A percentile compares a stretch with the other conserved stretches of the same genome.
phyloP scores from a whole-genome alignment of 2,113 vertebrate species.

The Ameiurus melas region DNA sequence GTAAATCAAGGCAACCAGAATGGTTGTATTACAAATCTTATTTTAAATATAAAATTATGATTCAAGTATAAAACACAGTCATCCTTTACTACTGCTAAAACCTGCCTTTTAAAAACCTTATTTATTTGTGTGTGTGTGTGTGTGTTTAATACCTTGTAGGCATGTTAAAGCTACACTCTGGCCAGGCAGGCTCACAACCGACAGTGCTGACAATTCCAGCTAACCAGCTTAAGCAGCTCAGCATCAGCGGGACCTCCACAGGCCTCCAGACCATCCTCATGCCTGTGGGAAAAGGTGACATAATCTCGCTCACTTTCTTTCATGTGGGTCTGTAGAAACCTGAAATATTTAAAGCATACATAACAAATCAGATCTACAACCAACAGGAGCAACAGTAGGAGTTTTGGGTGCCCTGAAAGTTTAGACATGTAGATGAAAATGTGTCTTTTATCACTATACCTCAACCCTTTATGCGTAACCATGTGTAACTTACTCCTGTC shows the following conservation, averaged over 20 bases:
- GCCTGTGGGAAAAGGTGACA: slow-evolving; percentile 88
- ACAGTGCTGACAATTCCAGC: slow-evolving; percentile 89
- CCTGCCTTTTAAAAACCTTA: not conserved
- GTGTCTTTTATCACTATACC: not conserved
- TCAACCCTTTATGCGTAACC: not conserved
- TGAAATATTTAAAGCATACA: not conserved
- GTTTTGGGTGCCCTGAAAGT: not conserved
- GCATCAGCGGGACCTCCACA: slow-evolving; percentile 76
- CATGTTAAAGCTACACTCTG: slow-evolving; percentile 91
- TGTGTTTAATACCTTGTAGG: slow-evolving; percentile 68
- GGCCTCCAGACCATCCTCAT: slow-evolving; percentile 90
- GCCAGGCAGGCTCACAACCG: slow-evolving; percentile 85
- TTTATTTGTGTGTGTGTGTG: not conserved
- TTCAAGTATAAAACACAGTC: not conserved
- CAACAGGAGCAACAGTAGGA: not conserved
- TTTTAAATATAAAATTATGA: not conserved
- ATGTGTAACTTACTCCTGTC: not conserved
- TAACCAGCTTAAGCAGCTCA: slow-evolving; percentile 91
- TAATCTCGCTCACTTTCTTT: not conserved
- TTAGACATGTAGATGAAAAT: not conserved
- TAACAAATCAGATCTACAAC: not conserved
- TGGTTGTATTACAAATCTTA: not conserved
- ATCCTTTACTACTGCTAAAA: not conserved
- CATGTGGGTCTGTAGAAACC: not conserved
- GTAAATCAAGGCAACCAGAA: not conserved